Evolutionary conservation across 2,113 vertebrate genomes (phyloP), one percentile per base, ranked within the genome.

Genomic region (Caloenas nicobarica): DNA sequence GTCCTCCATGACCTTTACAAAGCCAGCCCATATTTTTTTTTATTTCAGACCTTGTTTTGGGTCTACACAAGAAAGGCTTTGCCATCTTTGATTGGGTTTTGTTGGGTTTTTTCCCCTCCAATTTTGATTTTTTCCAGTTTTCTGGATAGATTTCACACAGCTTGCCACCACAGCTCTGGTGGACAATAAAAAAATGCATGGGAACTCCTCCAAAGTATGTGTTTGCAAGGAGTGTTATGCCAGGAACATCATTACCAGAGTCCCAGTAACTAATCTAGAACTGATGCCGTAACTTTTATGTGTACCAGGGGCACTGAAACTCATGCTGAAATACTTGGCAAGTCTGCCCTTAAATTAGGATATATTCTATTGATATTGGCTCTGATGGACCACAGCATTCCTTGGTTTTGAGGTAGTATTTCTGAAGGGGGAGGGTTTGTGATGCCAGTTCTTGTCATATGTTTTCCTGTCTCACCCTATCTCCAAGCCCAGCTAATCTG

Each of bases 401-500:
- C 61, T 95, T 80, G 91, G 89, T 87, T 97, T 97, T 96, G 94
- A 97, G 95, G 91, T 93, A 96, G 83, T 88, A 93, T 81, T 96
- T 94, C 72, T 88, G 86, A 81, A 90, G 54, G 77, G 57, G 77
- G 50, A 94, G 62, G 42, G 60, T 84, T 94, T 87, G 73, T 0
- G 0, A 76, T 97, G 95, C 94, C 91, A 96, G 81, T 86, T 94
- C 89, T 92, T 94, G 92, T 96, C 85, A 86, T 91, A 79, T 95
- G 84, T 95, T 97, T 97, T 97, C 94, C 94, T 96, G 89, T 97
- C 93, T 97, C 81, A 88, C 89, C 89, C 93, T 88, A 95, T 93
- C 87, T 92, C 78, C 89, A 36, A 94, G 86, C 93, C 83, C 88
- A 93, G 93, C 66, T 97, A 96, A 95, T 95, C 83, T 96, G 96